Conservation (phyloP, 1,140 invertebrate genomes). For the Whitmania pigra region DNA sequence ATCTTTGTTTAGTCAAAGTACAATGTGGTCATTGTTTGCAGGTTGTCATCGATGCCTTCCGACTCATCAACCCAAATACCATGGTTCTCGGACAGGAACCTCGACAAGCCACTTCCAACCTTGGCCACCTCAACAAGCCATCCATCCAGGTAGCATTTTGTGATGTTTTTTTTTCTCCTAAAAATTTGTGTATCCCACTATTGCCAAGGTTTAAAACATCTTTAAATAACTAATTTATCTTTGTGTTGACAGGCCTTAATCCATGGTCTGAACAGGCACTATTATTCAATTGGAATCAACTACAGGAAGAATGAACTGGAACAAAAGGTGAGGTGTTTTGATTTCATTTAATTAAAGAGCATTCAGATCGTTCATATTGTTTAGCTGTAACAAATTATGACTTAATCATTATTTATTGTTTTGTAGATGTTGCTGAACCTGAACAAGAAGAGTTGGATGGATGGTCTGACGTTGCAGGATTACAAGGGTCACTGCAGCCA, state of each 20-base stretch:
- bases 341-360: not conserved
- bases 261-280: slow-evolving; percentile 95
- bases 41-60: slow-evolving; percentile 50
- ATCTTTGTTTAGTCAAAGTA: too few species aligned
- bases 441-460: slow-evolving; percentile 99
- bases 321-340: slow-evolving; percentile 55
- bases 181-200: too few species aligned
- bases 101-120: slow-evolving; percentile 93
- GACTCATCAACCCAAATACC: slow-evolving; percentile 95
- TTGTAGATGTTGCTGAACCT: slow-evolving; percentile 87
- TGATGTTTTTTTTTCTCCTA: not conserved
- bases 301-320: slow-evolving; percentile 97
- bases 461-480: slow-evolving; percentile 84
- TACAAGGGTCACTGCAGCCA: slow-evolving; percentile 84
- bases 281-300: slow-evolving; percentile 99
- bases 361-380: too few species aligned
- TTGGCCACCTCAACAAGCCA: slow-evolving; percentile 95
- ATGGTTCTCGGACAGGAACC: slow-evolving; percentile 97
- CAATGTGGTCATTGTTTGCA: slow-evolving; percentile 23
- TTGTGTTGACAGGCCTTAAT: slow-evolving; percentile 65
- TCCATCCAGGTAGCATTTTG: slow-evolving; percentile 62
- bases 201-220: too few species aligned
- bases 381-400: too few species aligned
- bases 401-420: too few species aligned
- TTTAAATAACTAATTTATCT: too few species aligned